These are phyloP conservation scores for Amblyjoppa proteus DNA, from an alignment of 2,888 invertebrate species.

Conservation along the genomic window DNA sequence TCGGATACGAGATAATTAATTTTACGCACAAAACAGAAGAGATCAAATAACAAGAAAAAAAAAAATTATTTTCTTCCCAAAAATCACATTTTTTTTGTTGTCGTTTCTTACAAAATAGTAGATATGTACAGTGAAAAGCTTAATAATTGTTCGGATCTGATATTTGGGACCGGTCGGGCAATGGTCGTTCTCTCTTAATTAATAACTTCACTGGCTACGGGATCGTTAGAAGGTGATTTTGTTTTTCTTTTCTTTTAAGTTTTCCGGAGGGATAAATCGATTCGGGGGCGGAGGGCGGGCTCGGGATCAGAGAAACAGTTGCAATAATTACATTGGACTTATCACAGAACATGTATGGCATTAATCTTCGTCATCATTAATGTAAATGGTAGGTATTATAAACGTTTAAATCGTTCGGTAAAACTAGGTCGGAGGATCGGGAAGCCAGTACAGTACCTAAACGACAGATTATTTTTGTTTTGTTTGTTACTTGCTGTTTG, in stretches of 20 bases:
- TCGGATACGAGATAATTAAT: conserved; percentile 27
- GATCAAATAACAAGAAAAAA: conserved; percentile 56
- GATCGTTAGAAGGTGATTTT: conserved; percentile 74
- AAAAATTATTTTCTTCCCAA: conserved; percentile 19
- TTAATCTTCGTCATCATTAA: conserved; percentile 84
- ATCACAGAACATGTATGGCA: conserved; percentile 86
- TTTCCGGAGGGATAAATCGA: conserved; percentile 57
- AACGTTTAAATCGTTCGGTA: conserved; percentile 81
- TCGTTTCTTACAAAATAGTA: conserved; percentile 77
- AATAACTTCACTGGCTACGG: conserved; percentile 82
- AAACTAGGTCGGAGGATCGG: conserved; percentile 84
- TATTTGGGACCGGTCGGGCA: conserved; percentile 77
- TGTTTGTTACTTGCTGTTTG: conserved; percentile 42
- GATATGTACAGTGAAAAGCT: conserved; percentile 79
- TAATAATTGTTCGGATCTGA: conserved; percentile 61
- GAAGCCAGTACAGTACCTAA: conserved; percentile 84
- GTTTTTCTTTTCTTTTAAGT: conserved; percentile 15
- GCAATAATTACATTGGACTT: conserved; percentile 85
- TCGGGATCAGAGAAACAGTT: conserved; percentile 80
- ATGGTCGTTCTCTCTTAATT: conserved; percentile 71
- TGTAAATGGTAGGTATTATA: conserved; percentile 80
- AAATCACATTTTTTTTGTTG: conserved; percentile 29
- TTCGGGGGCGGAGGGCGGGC: conserved; percentile 69
- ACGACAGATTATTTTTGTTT: conserved; percentile 80
- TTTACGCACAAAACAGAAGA: conserved; percentile 44